Evolutionary conservation across 2,888 invertebrate species (phyloP), one percentile per base, ranked within the genome.

Genomic region (Tribolium freemani): DNA sequence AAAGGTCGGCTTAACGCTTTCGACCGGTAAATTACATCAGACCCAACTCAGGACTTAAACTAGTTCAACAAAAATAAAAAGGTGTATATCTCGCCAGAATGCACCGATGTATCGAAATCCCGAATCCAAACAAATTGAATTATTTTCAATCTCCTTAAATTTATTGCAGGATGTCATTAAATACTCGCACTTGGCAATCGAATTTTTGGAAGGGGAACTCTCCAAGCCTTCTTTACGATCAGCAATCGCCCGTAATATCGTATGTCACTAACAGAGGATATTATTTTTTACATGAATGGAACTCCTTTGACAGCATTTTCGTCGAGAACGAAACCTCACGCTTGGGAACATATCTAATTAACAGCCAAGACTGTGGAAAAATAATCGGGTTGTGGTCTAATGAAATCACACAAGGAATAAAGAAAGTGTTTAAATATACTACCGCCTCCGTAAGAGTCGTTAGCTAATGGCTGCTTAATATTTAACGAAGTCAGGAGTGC

Each of bases 401-500:
- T 63, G 48, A 63, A 70, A 70, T 70, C 69, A 70, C 69, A 70
- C 54, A 70, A 70, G 48, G 48, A 46, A 50, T 64, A 66, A 64
- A 71, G 64, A 61, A 69, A 71, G 64, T 71, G 61, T 72, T 72
- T 72, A 72, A 72, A 72, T 72, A 63, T 69, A 68, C 66, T 56
- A 66, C 50, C 54, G 63, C 57, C 54, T 63, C 44, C 68, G 56
- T 63, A 58, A 70, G 61, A 69, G 73, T 73, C 73, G 73, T 73
- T 73, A 73, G 73, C 73, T 73, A 73, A 73, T 73, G 73, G 73
- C 73, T 73, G 73, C 70, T 73, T 73, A 73, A 73, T 73, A 73
- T 73, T 73, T 73, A 73, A 73, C 70, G 73, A 70, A 73, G 73
- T 60, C 70, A 70, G 61, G 70, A 73, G 70, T 73, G 61, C 73